Percentiles rank a stretch among this genome's conserved stretches.
Conservation (phyloP, 2,888 invertebrate species). For the Muschampia plurimacula region DNA sequence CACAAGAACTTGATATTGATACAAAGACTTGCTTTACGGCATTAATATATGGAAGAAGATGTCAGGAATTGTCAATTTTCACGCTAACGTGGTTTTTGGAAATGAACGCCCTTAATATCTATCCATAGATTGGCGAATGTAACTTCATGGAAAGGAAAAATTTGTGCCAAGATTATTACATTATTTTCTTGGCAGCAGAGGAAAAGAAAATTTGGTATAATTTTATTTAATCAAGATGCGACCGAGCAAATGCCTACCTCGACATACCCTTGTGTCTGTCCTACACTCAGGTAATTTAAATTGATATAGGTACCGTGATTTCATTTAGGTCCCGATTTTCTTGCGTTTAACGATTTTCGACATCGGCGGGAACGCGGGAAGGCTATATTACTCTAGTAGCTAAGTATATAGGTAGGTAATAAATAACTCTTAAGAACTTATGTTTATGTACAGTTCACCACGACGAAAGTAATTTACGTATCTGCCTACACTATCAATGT, state of each 20-base stretch:
- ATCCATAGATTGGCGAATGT: too few relatives aligned
- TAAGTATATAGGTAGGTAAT: background rate
- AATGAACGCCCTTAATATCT: too few relatives aligned
- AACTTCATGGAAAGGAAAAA: too few relatives aligned
- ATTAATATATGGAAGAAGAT: too few relatives aligned
- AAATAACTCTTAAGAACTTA: too few relatives aligned
- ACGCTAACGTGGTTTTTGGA: too few relatives aligned
- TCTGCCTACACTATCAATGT: too few relatives aligned
- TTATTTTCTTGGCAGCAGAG: background rate
- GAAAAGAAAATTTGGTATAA: background rate
- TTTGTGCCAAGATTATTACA: background rate
- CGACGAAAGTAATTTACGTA: too few relatives aligned
- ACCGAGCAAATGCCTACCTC: slow-evolving; percentile 5
- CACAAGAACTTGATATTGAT: too few relatives aligned
- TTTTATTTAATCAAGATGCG: background rate
- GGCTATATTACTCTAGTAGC: background rate
- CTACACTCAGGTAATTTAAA: slow-evolving; percentile 26
- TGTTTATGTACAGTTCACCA: too few relatives aligned
- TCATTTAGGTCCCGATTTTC: slow-evolving; percentile 24
- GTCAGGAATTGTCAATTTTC: too few relatives aligned
- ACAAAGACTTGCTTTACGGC: too few relatives aligned
- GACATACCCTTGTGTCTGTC: slow-evolving; percentile 24
- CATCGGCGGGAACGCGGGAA: background rate
- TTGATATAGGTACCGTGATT: slow-evolving; percentile 24
- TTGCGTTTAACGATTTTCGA: slow-evolving; percentile 2